A percentile compares a stretch with the other conserved stretches of the same genome.
These are phyloP conservation scores for Sturnira hondurensis DNA, from an alignment of 2,113 vertebrate genomes.

Conservation along the genomic window DNA sequence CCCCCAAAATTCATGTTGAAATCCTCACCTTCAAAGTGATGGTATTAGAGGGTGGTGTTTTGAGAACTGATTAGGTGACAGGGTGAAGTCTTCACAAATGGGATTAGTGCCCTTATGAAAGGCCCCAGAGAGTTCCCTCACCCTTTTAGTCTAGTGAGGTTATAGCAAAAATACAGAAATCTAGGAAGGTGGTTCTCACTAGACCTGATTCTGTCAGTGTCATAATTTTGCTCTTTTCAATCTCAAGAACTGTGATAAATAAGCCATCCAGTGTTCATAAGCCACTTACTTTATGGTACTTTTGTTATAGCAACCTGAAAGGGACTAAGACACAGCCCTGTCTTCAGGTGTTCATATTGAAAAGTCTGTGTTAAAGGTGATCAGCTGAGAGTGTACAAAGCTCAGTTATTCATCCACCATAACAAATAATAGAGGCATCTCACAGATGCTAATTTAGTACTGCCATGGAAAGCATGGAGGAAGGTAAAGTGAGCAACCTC, in stretches of 20 bases:
- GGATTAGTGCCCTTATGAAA: neutral
- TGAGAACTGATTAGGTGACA: neutral
- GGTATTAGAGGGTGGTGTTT: neutral
- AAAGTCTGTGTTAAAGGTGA: neutral
- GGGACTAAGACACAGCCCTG: neutral
- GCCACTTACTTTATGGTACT: neutral
- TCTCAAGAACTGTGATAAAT: neutral
- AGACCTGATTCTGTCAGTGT: neutral
- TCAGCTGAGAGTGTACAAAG: neutral
- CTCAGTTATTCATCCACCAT: neutral
- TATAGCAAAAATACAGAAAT: neutral
- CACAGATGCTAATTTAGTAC: neutral
- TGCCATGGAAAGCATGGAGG: neutral
- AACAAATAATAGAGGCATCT: neutral
- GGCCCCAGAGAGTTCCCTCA: neutral
- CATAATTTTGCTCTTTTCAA: neutral
- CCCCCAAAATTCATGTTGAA: neutral
- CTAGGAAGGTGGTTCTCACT: neutral
- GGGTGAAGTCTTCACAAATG: neutral
- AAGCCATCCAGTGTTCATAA: neutral
- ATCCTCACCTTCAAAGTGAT: neutral
- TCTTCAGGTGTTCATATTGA: neutral
- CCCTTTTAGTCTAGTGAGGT: too few species aligned
- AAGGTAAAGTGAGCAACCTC: neutral
- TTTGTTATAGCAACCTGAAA: neutral